phyloP scores from a whole-genome alignment of 1,140 invertebrate species.

The Diorhabda sublineata region DNA sequence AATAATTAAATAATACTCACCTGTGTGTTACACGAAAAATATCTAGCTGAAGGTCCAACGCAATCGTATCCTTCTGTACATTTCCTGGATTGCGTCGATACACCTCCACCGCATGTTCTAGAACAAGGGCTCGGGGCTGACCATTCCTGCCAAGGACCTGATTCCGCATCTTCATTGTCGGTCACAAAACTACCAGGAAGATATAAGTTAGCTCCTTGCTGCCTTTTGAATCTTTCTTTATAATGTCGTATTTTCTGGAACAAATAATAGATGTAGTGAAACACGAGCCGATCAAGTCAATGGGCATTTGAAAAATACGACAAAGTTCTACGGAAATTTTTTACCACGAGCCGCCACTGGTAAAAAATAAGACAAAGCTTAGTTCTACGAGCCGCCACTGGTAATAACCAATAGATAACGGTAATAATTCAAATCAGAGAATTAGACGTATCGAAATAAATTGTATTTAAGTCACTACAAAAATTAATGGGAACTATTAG shows the following conservation, averaged over 20 bases:
- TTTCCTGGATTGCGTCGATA: conserved; percentile 68
- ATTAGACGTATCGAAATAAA: too few relatives aligned
- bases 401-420: too few relatives aligned
- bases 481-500: too few relatives aligned
- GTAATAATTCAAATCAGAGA: too few relatives aligned
- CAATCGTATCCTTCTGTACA: conserved; percentile 66
- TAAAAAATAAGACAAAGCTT: too few relatives aligned
- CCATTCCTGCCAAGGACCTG: conserved; percentile 72
- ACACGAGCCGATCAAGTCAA: too few relatives aligned
- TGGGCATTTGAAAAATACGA: too few relatives aligned
- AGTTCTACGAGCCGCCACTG: too few relatives aligned
- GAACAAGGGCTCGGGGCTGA: conserved; percentile 72
- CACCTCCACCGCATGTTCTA: conserved; percentile 85
- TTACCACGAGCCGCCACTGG: too few relatives aligned
- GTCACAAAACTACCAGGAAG: conserved; percentile 62
- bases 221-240: conserved; percentile 64
- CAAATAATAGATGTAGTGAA: neutral
- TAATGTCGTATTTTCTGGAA: conserved; percentile 49
- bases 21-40: conserved; percentile 88
- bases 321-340: too few relatives aligned
- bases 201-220: conserved; percentile 66
- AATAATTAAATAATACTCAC: conserved; percentile 43
- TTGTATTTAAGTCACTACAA: too few relatives aligned
- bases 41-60: conserved; percentile 70
- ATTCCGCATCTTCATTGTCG: conserved; percentile 58